phyloP scores from a whole-genome alignment of 2,888 invertebrate genomes.

The Melikaiella ostensackeni region DNA sequence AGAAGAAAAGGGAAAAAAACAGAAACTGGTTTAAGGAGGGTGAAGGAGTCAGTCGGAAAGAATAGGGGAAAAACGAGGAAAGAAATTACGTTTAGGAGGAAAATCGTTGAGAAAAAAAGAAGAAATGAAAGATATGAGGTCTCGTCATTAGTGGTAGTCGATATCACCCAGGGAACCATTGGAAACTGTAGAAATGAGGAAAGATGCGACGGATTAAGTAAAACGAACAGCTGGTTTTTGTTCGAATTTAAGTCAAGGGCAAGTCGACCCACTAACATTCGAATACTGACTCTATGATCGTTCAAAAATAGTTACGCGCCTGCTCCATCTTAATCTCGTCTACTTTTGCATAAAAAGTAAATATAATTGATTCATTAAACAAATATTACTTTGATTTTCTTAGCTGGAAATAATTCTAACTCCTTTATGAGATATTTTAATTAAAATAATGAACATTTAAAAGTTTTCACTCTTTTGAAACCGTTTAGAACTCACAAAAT shows the following conservation, averaged over 20 bases:
- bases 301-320: constrained; percentile 25
- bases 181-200: not conserved
- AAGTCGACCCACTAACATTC: not conserved
- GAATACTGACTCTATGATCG: not conserved
- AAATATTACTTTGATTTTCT: too few species aligned
- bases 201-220: not conserved
- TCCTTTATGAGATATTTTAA: too few species aligned
- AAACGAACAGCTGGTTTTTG: constrained; percentile 5
- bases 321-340: not conserved
- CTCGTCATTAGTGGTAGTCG: constrained; percentile 23
- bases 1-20: constrained; percentile 12
- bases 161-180: not conserved
- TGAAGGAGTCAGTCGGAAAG: constrained; percentile 15
- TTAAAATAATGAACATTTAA: too few species aligned
- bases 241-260: constrained; percentile 14
- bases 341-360: too few species aligned
- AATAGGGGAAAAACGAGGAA: constrained; percentile 30
- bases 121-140: not conserved
- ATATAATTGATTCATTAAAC: too few species aligned
- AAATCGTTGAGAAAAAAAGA: not conserved
- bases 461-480: too few species aligned
- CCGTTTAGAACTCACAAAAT: too few species aligned
- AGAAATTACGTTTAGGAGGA: constrained; percentile 23
- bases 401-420: too few species aligned
- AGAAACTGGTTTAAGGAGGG: constrained; percentile 9